phyloP scores from a whole-genome alignment of 1,140 invertebrate genomes.

The Solenopsis fugax region DNA sequence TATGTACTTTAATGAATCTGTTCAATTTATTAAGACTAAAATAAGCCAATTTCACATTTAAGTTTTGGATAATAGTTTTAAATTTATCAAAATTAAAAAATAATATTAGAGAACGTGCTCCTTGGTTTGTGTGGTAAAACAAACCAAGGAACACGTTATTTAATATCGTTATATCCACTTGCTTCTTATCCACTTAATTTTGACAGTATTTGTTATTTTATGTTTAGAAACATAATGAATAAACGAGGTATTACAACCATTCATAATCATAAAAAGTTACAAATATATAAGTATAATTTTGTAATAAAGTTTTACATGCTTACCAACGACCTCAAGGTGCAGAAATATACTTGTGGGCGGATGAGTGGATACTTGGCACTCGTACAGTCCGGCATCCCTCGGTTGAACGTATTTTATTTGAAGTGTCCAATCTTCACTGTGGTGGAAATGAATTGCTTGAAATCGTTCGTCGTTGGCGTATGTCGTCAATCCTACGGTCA shows the following conservation, averaged over 20 bases:
- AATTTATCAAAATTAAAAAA: too few relatives aligned
- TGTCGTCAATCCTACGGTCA: conserved; percentile 93
- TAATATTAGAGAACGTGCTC: too few relatives aligned
- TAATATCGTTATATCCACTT: too few relatives aligned
- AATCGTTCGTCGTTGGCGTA: conserved; percentile 95
- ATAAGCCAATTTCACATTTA: too few relatives aligned
- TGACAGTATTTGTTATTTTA: too few relatives aligned
- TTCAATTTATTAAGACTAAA: too few relatives aligned
- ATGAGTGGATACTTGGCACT: conserved; percentile 96
- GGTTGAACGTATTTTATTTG: conserved; percentile 94
- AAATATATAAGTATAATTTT: neutral
- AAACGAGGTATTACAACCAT: neutral
- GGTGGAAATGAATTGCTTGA: conserved; percentile 93
- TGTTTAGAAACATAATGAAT: neutral
- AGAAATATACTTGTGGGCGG: conserved; percentile 95
- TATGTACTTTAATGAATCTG: too few relatives aligned
- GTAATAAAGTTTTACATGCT: conserved; percentile 84
- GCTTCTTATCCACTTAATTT: too few relatives aligned
- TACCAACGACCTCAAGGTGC: conserved; percentile 93
- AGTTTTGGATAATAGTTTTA: too few relatives aligned
- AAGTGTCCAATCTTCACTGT: conserved; percentile 95
- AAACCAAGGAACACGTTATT: too few relatives aligned
- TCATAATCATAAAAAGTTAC: neutral
- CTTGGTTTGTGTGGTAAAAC: too few relatives aligned
- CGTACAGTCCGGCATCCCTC: conserved; percentile 93